A percentile compares a stretch with the other conserved stretches of the same genome.
Evolutionary conservation across 2,113 vertebrate genomes (phyloP).

Genomic region (Paradisaea rubra): DNA sequence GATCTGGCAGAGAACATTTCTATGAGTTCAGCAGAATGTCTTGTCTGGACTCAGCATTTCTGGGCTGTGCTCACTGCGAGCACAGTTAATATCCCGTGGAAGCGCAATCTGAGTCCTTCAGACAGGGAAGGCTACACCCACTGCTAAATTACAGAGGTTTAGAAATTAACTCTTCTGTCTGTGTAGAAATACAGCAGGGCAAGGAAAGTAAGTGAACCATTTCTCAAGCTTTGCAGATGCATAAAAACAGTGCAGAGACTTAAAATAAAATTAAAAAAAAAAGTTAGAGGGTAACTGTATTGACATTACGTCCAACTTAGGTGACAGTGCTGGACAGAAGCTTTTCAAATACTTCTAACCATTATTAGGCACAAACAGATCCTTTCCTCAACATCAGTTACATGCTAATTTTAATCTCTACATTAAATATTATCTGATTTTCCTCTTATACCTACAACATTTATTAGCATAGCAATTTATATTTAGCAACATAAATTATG

Average conservation of each 20-base stretch:
- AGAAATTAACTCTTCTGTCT: not conserved
- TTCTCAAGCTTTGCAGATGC: not conserved
- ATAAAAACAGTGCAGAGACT: not conserved
- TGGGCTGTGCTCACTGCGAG: not conserved
- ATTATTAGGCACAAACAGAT: not conserved
- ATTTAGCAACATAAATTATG: not conserved
- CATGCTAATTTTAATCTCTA: not conserved
- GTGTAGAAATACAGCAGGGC: not conserved
- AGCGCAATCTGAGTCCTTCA: not conserved
- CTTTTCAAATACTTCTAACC: not conserved
- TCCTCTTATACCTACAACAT: not conserved
- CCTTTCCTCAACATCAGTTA: not conserved
- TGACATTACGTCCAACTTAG: not conserved
- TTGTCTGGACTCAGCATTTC: not conserved
- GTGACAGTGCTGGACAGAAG: not conserved
- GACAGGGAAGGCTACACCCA: not conserved
- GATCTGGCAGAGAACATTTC: conserved; percentile 7
- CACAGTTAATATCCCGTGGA: not conserved
- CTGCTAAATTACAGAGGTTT: not conserved
- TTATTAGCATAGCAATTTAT: not conserved
- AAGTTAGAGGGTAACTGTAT: not conserved
- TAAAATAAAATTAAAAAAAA: not conserved
- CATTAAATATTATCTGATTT: not conserved
- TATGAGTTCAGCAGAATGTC: not conserved
- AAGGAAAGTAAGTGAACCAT: not conserved